Percentiles rank a stretch among this genome's conserved stretches.
Evolutionary conservation across 92 coral and sea anemone species (phyloP).

Genomic region (Phenganax stokvisi): DNA sequence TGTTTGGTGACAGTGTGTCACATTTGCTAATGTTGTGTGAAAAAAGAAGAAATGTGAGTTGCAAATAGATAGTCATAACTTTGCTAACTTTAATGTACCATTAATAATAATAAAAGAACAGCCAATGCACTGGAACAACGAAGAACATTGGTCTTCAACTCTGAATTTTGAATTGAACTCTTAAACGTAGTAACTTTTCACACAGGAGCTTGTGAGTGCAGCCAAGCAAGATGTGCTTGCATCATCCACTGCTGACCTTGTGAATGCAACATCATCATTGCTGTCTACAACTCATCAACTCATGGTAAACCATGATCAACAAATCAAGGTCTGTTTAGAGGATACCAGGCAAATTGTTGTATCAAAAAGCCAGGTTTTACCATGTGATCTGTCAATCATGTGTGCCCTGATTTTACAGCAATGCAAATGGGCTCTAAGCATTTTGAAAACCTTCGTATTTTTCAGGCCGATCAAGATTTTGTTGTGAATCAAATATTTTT

Average conservation of each 20-base stretch:
- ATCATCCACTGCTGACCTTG: conserved; percentile 77
- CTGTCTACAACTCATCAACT: conserved; percentile 73
- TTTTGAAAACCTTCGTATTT: background rate
- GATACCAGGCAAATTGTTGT: background rate
- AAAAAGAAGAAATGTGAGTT: conserved; percentile 84
- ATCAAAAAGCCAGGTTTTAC: too few species aligned
- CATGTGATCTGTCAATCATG: too few species aligned
- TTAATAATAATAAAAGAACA: too few species aligned
- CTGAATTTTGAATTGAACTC: too few species aligned
- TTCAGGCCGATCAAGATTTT: conserved; percentile 82
- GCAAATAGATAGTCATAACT: background rate
- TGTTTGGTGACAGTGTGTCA: conserved; percentile 73
- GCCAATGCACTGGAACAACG: too few species aligned
- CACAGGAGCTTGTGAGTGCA: conserved; percentile 75
- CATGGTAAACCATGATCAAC: conserved; percentile 61
- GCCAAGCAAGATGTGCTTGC: conserved; percentile 69
- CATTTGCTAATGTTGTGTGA: conserved; percentile 78
- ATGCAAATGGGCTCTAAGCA: background rate
- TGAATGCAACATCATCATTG: conserved; percentile 61
- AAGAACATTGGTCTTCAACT: too few species aligned
- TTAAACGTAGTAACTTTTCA: too few species aligned
- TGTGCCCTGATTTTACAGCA: too few species aligned
- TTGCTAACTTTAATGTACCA: too few species aligned
- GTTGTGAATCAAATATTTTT: conserved; percentile 82
- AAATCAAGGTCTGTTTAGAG: conserved; percentile 55